Conservation (phyloP, 2,113 vertebrate species). For the Rhinolophus ferrumequinum region DNA sequence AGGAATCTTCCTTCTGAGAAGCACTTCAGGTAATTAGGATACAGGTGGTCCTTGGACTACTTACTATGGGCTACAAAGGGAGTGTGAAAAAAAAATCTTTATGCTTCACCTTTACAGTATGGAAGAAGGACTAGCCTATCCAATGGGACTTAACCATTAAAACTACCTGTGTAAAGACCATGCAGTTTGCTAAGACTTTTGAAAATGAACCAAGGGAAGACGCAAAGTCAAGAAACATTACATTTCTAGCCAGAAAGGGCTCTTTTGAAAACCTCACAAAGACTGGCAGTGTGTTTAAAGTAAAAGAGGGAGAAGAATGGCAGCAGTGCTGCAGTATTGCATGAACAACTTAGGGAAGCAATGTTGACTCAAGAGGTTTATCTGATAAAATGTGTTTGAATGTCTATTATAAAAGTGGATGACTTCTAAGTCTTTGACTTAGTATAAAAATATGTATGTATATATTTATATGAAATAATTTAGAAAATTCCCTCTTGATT, state of each 20-base stretch:
- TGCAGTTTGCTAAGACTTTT: constrained; percentile 23
- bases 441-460: background rate
- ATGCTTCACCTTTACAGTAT: constrained; percentile 12
- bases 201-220: constrained; percentile 41
- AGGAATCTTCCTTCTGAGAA: background rate
- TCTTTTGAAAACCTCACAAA: constrained; percentile 24
- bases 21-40: background rate
- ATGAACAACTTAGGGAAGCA: background rate
- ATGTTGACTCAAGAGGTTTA: constrained; percentile 4
- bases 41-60: background rate
- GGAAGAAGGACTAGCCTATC: background rate
- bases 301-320: background rate
- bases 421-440: background rate
- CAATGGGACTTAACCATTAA: constrained; percentile 28
- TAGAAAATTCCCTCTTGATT: background rate
- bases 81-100: background rate
- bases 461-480: background rate
- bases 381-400: constrained; percentile 37
- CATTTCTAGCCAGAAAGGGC: background rate
- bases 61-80: background rate
- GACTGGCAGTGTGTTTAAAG: background rate
- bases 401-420: constrained; percentile 7
- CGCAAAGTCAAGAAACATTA: background rate
- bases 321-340: background rate
- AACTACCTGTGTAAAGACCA: constrained; percentile 39